Conservation (phyloP, 2,797 vertebrate species). For the Acipenser transmontanus region DNA sequence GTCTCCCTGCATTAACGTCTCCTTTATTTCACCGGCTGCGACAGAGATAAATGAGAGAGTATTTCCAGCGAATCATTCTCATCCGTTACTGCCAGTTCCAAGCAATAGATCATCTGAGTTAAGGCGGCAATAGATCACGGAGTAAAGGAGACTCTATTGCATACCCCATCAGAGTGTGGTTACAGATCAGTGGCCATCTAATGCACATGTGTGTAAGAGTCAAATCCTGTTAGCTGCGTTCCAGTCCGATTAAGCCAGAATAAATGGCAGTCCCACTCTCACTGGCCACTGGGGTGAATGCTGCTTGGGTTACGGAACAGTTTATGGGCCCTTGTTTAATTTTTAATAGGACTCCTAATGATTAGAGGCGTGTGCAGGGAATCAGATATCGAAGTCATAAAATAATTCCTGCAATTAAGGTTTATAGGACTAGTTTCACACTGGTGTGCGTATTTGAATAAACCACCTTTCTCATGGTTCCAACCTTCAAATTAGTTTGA, state of each 20-base stretch:
- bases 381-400: background rate
- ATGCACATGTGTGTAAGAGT: constrained; percentile 65
- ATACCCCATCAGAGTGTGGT: constrained; percentile 57
- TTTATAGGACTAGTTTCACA: too few species aligned
- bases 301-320: background rate
- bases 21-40: constrained; percentile 69
- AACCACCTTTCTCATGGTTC: too few species aligned
- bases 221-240: constrained; percentile 51
- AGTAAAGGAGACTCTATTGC: constrained; percentile 64
- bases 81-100: constrained; percentile 77
- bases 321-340: constrained; percentile 3
- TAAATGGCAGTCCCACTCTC: constrained; percentile 42
- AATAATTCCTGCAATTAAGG: too few species aligned
- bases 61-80: constrained; percentile 74
- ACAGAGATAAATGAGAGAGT: constrained; percentile 82
- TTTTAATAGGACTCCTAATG: background rate
- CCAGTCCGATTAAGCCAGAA: constrained; percentile 54
- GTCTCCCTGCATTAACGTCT: constrained; percentile 74
- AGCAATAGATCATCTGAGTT: constrained; percentile 65
- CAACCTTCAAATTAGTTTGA: too few species aligned
- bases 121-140: constrained; percentile 71
- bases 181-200: constrained; percentile 68
- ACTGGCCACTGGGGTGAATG: constrained; percentile 12
- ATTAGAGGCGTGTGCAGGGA: background rate
- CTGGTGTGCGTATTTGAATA: too few species aligned